Evolutionary conservation across 2,797 vertebrate species (phyloP).

Genomic region (Petrocephalus sullivani): DNA sequence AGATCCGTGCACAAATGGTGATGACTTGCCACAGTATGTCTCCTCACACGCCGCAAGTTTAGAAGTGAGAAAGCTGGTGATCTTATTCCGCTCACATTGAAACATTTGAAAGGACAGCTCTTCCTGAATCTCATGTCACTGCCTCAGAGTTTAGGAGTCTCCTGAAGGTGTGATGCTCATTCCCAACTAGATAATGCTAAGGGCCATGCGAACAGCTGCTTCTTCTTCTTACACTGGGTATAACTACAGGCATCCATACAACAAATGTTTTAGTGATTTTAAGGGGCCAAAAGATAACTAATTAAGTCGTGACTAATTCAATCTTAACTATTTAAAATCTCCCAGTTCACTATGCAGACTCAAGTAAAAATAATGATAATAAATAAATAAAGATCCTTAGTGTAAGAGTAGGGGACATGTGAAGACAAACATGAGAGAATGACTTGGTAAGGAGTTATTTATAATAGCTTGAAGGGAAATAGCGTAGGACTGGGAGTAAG

Average conservation of each 20-base stretch:
- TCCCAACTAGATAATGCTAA: background rate
- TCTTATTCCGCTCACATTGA: background rate
- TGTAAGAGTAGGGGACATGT: background rate
- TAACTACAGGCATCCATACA: background rate
- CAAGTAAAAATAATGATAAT: background rate
- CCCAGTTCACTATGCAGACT: background rate
- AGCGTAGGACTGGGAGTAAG: background rate
- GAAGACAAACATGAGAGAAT: background rate
- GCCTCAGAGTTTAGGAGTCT: background rate
- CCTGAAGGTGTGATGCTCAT: background rate
- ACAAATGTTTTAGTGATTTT: background rate
- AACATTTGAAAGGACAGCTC: background rate
- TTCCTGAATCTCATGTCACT: background rate
- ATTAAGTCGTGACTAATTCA: background rate
- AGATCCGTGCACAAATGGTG: background rate
- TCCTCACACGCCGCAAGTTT: background rate
- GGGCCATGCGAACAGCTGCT: background rate
- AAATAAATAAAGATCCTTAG: background rate
- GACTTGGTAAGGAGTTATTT: background rate
- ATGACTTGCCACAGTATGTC: slow-evolving; percentile 4
- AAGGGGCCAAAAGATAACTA: background rate
- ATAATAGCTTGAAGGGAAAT: background rate
- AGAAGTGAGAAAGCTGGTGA: background rate
- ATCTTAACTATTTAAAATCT: background rate
- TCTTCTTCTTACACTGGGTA: background rate